A percentile compares a stretch with the other conserved stretches of the same genome.
Conservation (phyloP, 64 coral and sea anemone genomes). For the Platygyra sinensis region DNA sequence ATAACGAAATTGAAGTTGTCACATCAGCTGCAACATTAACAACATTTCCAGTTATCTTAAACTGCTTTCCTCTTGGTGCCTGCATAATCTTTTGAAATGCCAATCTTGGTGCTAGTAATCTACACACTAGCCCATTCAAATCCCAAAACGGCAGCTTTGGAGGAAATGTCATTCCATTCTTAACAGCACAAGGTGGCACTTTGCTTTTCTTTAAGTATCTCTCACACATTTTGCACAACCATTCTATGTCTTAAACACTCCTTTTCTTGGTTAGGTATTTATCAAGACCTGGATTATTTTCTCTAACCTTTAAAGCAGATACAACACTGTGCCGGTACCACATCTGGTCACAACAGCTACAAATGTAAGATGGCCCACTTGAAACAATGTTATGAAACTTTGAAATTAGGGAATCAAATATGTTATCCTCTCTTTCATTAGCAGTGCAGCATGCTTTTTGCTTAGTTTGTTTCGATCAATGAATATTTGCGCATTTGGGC, state of each 20-base stretch:
- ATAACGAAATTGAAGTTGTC: background rate
- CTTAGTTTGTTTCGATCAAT: too few relatives aligned
- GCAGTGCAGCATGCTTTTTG: too few relatives aligned
- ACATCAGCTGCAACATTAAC: background rate
- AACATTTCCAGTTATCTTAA: background rate
- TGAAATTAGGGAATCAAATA: too few relatives aligned
- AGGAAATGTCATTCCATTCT: background rate
- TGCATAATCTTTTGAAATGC: background rate
- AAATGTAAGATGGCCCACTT: background rate
- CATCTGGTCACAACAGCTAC: slow-evolving; percentile 33
- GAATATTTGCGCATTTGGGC: too few relatives aligned
- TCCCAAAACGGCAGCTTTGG: background rate
- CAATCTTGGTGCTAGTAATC: background rate
- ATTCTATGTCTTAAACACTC: background rate
- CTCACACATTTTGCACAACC: too few relatives aligned
- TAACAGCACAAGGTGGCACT: background rate
- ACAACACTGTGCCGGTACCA: slow-evolving; percentile 38
- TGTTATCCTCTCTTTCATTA: too few relatives aligned
- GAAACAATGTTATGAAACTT: too few relatives aligned
- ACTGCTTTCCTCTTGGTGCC: background rate
- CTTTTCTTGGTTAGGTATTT: slow-evolving; percentile 27
- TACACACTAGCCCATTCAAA: background rate
- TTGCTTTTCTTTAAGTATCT: background rate
- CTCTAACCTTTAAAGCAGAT: slow-evolving; percentile 12
- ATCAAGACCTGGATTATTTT: slow-evolving; percentile 13